phyloP scores from a whole-genome alignment of 2,797 vertebrate species.

The Siniperca obscura region DNA sequence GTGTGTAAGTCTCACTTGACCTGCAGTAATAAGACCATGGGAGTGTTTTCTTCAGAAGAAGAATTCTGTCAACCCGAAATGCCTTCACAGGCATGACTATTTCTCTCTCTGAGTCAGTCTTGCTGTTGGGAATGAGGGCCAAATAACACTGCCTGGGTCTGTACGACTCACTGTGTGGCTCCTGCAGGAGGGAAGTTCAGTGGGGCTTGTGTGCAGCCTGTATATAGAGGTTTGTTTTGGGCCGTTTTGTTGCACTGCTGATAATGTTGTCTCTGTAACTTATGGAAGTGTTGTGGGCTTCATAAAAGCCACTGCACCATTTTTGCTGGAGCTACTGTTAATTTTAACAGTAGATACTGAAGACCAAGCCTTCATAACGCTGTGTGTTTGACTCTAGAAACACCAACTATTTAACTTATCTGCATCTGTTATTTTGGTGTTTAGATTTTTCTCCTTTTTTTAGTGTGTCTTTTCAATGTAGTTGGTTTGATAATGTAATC shows the following conservation, averaged over 20 bases:
- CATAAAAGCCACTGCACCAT: neutral
- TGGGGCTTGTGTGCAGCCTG: slow-evolving; percentile 16
- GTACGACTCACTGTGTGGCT: neutral
- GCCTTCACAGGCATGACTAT: slow-evolving; percentile 50
- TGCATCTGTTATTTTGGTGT: neutral
- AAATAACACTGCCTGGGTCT: slow-evolving; percentile 22
- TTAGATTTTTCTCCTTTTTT: neutral
- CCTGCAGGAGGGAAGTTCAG: slow-evolving; percentile 10
- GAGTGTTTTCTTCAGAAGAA: slow-evolving; percentile 55
- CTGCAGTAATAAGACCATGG: slow-evolving; percentile 47
- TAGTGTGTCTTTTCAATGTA: neutral
- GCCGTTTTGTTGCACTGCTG: neutral
- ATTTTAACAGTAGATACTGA: neutral
- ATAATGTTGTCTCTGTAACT: slow-evolving; percentile 6
- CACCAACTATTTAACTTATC: neutral
- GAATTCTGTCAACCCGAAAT: slow-evolving; percentile 53
- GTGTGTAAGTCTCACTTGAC: slow-evolving; percentile 44
- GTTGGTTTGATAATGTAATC: slow-evolving; percentile 22
- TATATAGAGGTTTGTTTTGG: slow-evolving; percentile 20
- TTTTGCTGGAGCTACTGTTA: slow-evolving; percentile 1
- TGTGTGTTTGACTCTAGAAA: neutral
- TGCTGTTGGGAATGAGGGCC: slow-evolving; percentile 36
- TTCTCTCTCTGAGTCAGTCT: slow-evolving; percentile 49
- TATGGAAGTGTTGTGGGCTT: neutral
- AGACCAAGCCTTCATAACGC: neutral